Conservation (phyloP, 2,888 invertebrate species). For the Amiota mariae region DNA sequence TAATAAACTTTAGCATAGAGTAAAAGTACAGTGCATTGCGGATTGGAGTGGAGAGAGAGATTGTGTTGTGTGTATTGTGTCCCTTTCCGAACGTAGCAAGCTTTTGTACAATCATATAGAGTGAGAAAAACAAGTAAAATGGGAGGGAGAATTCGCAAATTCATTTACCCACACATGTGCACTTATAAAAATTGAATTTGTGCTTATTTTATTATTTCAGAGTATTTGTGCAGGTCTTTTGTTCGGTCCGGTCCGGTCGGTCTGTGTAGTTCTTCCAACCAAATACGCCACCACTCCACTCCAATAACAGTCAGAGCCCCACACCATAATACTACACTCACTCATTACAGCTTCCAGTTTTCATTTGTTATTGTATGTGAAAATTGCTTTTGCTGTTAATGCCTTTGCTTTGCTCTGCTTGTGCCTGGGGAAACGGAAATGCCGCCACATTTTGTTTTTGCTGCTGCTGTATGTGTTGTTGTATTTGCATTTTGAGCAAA, state of each 20-base stretch:
- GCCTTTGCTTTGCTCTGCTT: not conserved
- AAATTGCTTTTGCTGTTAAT: not conserved
- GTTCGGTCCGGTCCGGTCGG: not conserved
- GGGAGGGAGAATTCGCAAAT: conserved; percentile 44
- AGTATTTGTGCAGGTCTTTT: too few relatives aligned
- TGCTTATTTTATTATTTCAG: too few relatives aligned
- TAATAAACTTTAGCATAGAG: too few relatives aligned
- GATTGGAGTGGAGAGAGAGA: too few relatives aligned
- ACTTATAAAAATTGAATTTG: not conserved
- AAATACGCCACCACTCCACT: not conserved
- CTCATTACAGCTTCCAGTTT: conserved; percentile 14
- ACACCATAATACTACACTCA: too few relatives aligned
- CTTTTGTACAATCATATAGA: conserved; percentile 20
- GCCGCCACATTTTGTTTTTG: conserved; percentile 11
- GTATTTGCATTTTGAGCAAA: not conserved
- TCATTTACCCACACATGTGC: conserved; percentile 21
- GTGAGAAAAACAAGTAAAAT: conserved; percentile 62
- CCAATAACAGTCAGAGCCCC: too few relatives aligned
- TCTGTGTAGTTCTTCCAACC: conserved; percentile 20
- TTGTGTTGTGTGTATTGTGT: not conserved
- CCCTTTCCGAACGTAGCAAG: not conserved
- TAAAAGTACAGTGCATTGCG: too few relatives aligned
- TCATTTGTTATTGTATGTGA: not conserved
- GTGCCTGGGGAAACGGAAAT: conserved; percentile 27
- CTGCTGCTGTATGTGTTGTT: not conserved